These are phyloP conservation scores for Rhodophaea formosa DNA, from an alignment of 2,888 invertebrate species.

Conservation along the genomic window DNA sequence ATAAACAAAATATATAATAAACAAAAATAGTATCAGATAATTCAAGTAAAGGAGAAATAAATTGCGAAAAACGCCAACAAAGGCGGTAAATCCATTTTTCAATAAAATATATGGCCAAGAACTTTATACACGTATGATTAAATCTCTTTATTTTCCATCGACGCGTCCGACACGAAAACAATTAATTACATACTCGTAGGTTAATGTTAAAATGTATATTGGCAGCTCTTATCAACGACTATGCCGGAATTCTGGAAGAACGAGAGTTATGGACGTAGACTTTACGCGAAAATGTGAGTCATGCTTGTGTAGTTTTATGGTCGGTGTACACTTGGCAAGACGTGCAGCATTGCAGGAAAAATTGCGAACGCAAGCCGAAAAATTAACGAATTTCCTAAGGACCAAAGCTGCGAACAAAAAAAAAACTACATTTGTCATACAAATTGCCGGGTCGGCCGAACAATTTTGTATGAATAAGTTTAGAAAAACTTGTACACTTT, in stretches of 20 bases:
- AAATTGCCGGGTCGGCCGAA: too few species aligned
- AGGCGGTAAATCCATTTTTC: constrained; percentile 1
- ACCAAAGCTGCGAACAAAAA: too few species aligned
- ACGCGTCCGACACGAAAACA: constrained; percentile 11
- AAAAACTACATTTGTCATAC: too few species aligned
- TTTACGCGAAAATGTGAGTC: constrained; percentile 5
- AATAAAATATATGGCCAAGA: constrained; percentile 11
- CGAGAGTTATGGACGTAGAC: constrained; percentile 11
- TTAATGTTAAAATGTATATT: constrained; percentile 18
- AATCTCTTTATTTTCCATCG: constrained; percentile 16
- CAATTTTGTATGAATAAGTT: too few species aligned
- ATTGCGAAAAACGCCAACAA: background rate
- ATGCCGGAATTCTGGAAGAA: constrained; percentile 17
- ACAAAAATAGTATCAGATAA: too few species aligned
- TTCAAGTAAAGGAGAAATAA: too few species aligned
- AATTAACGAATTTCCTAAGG: too few species aligned
- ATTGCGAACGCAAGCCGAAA: too few species aligned
- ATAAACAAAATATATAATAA: too few species aligned
- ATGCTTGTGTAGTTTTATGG: background rate
- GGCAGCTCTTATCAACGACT: constrained; percentile 14
- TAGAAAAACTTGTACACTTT: too few species aligned
- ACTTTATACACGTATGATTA: constrained; percentile 14
- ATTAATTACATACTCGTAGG: constrained; percentile 15
- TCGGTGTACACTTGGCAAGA: too few species aligned
- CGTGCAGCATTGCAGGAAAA: too few species aligned